Evolutionary conservation across 2,888 invertebrate species (phyloP), one percentile per base, ranked within the genome.

Genomic region (Hemaris fuciformis): DNA sequence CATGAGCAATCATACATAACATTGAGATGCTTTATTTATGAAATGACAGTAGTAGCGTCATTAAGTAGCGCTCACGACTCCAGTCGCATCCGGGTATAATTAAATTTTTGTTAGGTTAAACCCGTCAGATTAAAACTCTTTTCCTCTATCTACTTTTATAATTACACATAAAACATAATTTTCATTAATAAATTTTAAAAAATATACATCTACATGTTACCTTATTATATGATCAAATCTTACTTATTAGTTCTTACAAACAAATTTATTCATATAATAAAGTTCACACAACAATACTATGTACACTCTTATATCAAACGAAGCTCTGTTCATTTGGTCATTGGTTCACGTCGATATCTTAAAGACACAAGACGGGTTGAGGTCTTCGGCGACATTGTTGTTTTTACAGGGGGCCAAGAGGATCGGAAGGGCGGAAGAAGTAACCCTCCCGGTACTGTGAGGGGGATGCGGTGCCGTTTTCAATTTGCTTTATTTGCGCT

Each of bases 401-500:
- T 89, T 87, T 85, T 89, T 84, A 76, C 83, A 77, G 83, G 82
- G 81, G 69, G 64, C 66, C 64, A 67, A 66, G 72, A 69, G 73
- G 67, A 73, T 69, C 64, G 74, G 76, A 69, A 71, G 63, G 70
- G 62, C 68, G 67, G 69, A 68, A 69, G 71, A 72, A 77, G 76
- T 75, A 77, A 77, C 83, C 80, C 81, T 81, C 84, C 74, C 69
- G 70, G 71, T 70, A 75, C 67, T 57, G 67, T 65, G 61, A 71
- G 74, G 81, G 81, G 78, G 83, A 74, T 76, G 72, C 79, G 84
- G 87, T 87, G 81, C 85, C 88, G 84, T 89, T 91, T 91, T 91
- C 91, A 91, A 91, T 91, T 91, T 91, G 88, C 87, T 90, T 89
- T 91, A 90, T 91, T 91, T 91, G 89, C 86, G 85, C 88, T 88